Percentiles rank a stretch among this genome's conserved stretches.
These are phyloP conservation scores for Stegastes partitus DNA, from an alignment of 2,113 vertebrate genomes.

Conservation along the genomic window DNA sequence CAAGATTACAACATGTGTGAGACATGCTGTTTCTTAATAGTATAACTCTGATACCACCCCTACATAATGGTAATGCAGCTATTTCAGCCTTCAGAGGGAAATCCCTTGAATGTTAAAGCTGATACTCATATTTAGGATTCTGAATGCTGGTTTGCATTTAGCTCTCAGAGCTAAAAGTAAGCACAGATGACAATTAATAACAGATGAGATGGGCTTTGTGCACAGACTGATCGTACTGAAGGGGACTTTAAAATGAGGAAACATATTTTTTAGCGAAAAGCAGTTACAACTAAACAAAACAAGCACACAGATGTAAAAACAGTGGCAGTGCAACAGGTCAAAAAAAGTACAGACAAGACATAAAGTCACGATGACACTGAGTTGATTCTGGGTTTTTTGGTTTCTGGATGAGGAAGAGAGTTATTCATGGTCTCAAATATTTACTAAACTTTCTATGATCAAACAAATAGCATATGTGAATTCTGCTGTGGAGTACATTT, in stretches of 20 bases:
- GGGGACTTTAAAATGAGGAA: slow-evolving; percentile 25
- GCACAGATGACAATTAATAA: slow-evolving; percentile 57
- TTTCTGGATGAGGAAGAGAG: slow-evolving; percentile 4
- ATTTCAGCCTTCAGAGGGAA: slow-evolving; percentile 37
- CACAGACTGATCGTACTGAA: slow-evolving; percentile 7
- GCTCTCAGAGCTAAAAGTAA: slow-evolving; percentile 31
- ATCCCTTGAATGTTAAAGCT: slow-evolving; percentile 20
- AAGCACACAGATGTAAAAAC: slow-evolving; percentile 4
- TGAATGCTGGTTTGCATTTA: slow-evolving; percentile 11
- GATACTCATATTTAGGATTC: slow-evolving; percentile 1
- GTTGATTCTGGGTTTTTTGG: slow-evolving; percentile 5
- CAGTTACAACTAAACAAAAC: slow-evolving; percentile 7
- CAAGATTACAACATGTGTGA: slow-evolving; percentile 41
- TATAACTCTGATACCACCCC: slow-evolving; percentile 18
- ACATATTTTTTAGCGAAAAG: slow-evolving; percentile 16
- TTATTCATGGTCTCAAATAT: slow-evolving; percentile 41
- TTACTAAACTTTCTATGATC: slow-evolving; percentile 38
- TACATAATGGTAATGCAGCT: slow-evolving; percentile 17
- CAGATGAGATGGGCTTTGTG: slow-evolving; percentile 70
- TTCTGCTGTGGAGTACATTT: slow-evolving; percentile 36
- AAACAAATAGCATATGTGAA: slow-evolving; percentile 60
- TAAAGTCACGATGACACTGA: slow-evolving; percentile 13
- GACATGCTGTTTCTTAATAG: slow-evolving; percentile 36
- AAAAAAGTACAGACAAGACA: background rate
- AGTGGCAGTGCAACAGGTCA: background rate